These are phyloP conservation scores for Drosophila nr. fundita DNA, from an alignment of 2,888 invertebrate species.

Conservation along the genomic window DNA sequence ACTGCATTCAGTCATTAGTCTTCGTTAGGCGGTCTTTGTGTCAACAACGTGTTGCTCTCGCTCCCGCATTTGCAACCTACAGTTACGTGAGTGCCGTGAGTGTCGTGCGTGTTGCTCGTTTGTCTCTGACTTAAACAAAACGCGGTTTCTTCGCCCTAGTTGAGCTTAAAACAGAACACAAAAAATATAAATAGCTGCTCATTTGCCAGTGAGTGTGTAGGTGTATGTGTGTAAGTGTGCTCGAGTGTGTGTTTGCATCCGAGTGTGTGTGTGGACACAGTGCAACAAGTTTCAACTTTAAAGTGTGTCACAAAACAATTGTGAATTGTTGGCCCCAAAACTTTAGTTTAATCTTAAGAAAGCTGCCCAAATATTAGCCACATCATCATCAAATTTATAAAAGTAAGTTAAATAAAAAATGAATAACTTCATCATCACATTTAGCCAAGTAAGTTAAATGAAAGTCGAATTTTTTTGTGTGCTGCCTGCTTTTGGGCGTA, in stretches of 20 bases:
- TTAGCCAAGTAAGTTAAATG: background rate
- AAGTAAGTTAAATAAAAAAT: conserved; percentile 40
- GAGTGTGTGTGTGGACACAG: conserved; percentile 14
- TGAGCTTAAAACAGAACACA: conserved; percentile 21
- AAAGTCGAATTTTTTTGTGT: conserved; percentile 30
- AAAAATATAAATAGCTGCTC: conserved; percentile 31
- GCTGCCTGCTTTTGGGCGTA: conserved; percentile 50
- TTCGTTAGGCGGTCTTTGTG: conserved; percentile 83
- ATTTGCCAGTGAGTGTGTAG: conserved; percentile 14
- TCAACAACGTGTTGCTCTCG: conserved; percentile 83
- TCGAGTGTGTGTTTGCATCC: background rate
- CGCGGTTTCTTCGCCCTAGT: conserved; percentile 3
- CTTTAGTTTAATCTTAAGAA: conserved; percentile 5
- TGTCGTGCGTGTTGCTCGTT: conserved; percentile 49
- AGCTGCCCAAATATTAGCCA: background rate
- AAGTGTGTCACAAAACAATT: conserved; percentile 39
- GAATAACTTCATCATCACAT: conserved; percentile 6
- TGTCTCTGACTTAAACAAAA: conserved; percentile 31
- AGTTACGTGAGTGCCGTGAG: conserved; percentile 4
- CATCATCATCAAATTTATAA: background rate
- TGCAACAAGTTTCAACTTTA: conserved; percentile 68
- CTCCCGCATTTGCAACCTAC: conserved; percentile 16
- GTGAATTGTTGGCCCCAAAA: conserved; percentile 6
- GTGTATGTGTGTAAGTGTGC: background rate
- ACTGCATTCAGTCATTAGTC: conserved; percentile 71